A percentile compares a stretch with the other conserved stretches of the same genome.
Evolutionary conservation across 2,113 vertebrate genomes (phyloP).

Genomic region (Colistium nudipinnis): DNA sequence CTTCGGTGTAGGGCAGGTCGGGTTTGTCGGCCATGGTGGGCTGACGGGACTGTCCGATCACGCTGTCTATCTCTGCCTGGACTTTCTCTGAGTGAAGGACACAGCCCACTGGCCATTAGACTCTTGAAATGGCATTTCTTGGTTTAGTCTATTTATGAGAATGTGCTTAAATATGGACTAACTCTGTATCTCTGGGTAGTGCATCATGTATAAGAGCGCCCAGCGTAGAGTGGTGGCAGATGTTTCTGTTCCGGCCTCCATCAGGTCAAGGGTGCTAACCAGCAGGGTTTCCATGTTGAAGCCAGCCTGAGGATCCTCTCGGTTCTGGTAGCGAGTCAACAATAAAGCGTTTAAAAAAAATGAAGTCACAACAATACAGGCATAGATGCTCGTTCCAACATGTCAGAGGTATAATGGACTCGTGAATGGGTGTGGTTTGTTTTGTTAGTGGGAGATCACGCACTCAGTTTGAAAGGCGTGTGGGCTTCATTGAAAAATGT

Average conservation of each 20-base stretch:
- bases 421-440: no score
- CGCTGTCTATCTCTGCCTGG: slow-evolving; percentile 81
- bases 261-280: slow-evolving; percentile 86
- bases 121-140: no score
- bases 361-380: not conserved
- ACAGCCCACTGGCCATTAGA: not conserved
- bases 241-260: slow-evolving; percentile 92
- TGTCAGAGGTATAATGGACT: no score
- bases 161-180: slow-evolving; percentile 48
- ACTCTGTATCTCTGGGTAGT: slow-evolving; percentile 89
- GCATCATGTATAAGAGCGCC: slow-evolving; percentile 87
- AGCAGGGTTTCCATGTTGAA: slow-evolving; percentile 83
- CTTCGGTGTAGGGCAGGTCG: slow-evolving; percentile 85
- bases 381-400: no score
- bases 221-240: slow-evolving; percentile 87
- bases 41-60: slow-evolving; percentile 74
- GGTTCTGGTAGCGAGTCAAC: slow-evolving; percentile 34
- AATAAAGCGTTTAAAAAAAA: not conserved
- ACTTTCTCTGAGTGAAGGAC: slow-evolving; percentile 62
- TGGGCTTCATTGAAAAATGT: not conserved
- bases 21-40: slow-evolving; percentile 78
- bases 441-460: no score
- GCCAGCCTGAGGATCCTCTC: slow-evolving; percentile 51
- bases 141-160: no score
- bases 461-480: no score